Conservation (phyloP, 1,140 invertebrate genomes). For the Nautilus pompilius region DNA sequence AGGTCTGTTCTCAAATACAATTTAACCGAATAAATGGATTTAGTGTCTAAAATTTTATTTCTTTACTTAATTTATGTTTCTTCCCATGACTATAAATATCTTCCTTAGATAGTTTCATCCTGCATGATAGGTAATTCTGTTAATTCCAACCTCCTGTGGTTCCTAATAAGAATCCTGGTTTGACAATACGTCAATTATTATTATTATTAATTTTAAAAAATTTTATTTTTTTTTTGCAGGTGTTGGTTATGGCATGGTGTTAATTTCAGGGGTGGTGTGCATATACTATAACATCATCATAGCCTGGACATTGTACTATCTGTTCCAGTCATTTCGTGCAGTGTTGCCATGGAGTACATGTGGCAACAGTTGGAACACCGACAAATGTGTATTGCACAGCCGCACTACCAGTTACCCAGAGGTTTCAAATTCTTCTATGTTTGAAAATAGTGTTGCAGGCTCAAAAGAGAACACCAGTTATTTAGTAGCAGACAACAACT, state of each 20-base stretch:
- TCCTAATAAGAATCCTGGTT: no score
- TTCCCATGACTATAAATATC: no score
- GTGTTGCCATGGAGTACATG: conserved; percentile 59
- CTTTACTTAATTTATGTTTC: no score
- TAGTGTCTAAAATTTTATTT: no score
- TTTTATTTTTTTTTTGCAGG: conserved; percentile 22
- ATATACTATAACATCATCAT: conserved; percentile 63
- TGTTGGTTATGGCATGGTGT: conserved; percentile 44
- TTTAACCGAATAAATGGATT: no score
- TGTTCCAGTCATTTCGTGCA: conserved; percentile 53
- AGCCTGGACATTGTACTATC: conserved; percentile 59
- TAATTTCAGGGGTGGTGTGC: conserved; percentile 40
- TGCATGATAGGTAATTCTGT: no score
- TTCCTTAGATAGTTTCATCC: no score
- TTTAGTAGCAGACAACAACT: not conserved
- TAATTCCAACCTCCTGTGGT: no score
- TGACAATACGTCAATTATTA: no score
- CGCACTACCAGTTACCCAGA: not conserved
- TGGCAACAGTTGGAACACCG: conserved; percentile 58
- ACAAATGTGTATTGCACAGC: conserved; percentile 37
- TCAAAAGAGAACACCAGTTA: not conserved
- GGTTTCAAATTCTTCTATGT: not conserved
- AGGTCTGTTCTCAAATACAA: no score
- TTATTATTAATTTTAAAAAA: not conserved
- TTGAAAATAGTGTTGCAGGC: not conserved